A percentile compares a stretch with the other conserved stretches of the same genome.
Conservation (phyloP, 2,797 vertebrate genomes). For the Phataginus tricuspis region DNA sequence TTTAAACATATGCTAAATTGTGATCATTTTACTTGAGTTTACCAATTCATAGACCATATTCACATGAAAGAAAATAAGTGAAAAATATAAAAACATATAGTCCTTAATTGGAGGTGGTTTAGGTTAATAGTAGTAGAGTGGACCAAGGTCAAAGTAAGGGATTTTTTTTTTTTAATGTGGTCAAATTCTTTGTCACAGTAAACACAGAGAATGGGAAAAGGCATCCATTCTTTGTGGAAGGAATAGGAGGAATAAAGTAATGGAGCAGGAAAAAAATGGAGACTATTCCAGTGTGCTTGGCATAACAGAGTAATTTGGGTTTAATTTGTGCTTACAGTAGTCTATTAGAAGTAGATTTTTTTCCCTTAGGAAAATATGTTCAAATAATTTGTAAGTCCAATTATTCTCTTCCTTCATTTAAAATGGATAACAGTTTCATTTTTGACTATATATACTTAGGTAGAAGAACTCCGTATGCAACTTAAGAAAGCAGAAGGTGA, state of each 20-base stretch:
- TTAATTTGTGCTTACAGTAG: not conserved
- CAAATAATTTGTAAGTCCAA: not conserved
- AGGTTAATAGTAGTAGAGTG: not conserved
- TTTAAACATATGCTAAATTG: not conserved
- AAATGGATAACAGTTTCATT: constrained; percentile 37
- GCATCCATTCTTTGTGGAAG: not conserved
- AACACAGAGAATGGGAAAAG: constrained; percentile 25
- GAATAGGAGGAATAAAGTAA: not conserved
- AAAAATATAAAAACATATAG: constrained; percentile 36
- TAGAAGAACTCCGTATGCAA: constrained; percentile 91
- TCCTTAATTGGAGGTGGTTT: not conserved
- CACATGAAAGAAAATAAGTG: not conserved
- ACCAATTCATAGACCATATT: not conserved
- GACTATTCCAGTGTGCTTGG: not conserved
- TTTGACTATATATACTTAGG: constrained; percentile 84
- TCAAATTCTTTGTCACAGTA: constrained; percentile 2
- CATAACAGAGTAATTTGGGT: not conserved
- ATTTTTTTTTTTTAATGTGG: not conserved
- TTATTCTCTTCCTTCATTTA: constrained; percentile 20
- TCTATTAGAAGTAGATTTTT: not conserved
- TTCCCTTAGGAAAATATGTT: not conserved
- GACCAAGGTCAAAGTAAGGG: not conserved
- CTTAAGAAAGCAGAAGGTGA: constrained; percentile 90
- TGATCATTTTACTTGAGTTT: constrained; percentile 40
- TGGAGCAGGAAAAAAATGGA: not conserved